phyloP scores from a whole-genome alignment of 2,797 vertebrate genomes.

The Psittacula derbiana region DNA sequence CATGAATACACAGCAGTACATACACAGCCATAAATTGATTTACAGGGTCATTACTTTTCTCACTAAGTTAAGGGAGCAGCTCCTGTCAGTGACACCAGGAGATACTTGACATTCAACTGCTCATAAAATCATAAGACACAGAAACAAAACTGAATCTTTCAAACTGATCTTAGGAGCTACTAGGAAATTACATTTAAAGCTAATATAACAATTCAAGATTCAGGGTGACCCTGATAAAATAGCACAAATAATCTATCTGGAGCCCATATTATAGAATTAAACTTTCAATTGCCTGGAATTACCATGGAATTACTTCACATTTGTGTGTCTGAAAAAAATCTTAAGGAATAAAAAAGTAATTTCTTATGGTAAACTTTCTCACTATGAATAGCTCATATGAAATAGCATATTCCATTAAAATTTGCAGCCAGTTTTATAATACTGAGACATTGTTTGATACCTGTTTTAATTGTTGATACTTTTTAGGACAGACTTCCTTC shows the following conservation, averaged over 20 bases:
- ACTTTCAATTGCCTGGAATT: not conserved
- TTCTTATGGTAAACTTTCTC: not conserved
- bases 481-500: not conserved
- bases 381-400: not conserved
- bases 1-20: constrained; percentile 17
- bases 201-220: not conserved
- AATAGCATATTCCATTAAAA: not conserved
- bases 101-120: constrained; percentile 13
- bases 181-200: not conserved
- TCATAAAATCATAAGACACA: constrained; percentile 17
- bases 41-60: constrained; percentile 42
- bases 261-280: not conserved
- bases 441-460: not conserved
- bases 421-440: not conserved
- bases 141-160: not conserved
- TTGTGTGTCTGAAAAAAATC: not conserved
- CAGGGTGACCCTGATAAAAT: not conserved
- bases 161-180: not conserved
- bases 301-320: not conserved
- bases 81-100: constrained; percentile 30
- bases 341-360: not conserved
- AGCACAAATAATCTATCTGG: not conserved
- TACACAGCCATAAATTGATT: constrained; percentile 32
- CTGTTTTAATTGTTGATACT: not conserved
- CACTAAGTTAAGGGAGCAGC: constrained; percentile 10